These are phyloP conservation scores for Plestiodon gilberti DNA, from an alignment of 2,113 vertebrate genomes.

Conservation along the genomic window DNA sequence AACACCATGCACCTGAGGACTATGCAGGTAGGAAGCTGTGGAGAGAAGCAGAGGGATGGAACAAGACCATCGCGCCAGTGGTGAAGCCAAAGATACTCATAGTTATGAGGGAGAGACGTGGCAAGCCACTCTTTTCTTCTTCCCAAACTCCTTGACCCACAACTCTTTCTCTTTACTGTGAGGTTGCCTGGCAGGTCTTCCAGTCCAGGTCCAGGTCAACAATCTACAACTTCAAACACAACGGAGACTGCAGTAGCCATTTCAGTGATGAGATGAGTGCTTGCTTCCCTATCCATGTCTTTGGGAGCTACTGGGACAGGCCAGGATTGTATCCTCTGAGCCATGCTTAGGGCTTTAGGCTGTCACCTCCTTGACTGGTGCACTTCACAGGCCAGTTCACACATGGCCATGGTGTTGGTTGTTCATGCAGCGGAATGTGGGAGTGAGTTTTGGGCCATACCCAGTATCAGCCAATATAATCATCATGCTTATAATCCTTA, in stretches of 20 bases:
- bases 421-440: not conserved
- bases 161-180: no score
- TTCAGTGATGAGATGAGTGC: not conserved
- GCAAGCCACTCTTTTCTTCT: not conserved
- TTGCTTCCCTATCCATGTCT: not conserved
- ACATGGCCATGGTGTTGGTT: not conserved
- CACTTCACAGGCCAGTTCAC: not conserved
- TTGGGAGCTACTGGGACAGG: not conserved
- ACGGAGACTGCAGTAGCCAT: not conserved
- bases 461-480: not conserved
- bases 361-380: no score
- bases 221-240: not conserved
- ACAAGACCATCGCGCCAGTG: not conserved
- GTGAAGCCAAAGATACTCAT: not conserved
- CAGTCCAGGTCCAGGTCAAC: not conserved
- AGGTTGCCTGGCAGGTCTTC: not conserved
- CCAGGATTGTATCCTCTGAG: not conserved
- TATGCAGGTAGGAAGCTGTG: not conserved
- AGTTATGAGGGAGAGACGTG: not conserved
- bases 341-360: no score
- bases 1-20: no score
- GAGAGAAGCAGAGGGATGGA: not conserved
- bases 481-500: slow-evolving; percentile 15
- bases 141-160: not conserved
- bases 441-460: not conserved